Conservation (phyloP, 2,113 vertebrate genomes). For the Hippocampus barbouri region DNA sequence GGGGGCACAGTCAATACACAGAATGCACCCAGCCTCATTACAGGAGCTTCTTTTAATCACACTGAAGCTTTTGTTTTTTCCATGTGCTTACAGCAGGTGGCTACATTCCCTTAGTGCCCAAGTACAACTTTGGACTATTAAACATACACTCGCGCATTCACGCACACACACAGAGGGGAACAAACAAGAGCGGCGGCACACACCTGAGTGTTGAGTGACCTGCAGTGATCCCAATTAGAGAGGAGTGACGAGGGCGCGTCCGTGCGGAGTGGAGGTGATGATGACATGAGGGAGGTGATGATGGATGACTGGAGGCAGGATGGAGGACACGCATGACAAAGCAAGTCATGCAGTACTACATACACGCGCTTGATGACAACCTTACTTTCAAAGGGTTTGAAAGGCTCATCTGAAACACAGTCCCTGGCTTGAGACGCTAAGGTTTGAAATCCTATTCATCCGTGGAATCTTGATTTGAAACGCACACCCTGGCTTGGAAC, state of each 20-base stretch:
- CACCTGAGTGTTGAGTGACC: conserved; percentile 67
- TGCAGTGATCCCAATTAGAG: conserved; percentile 62
- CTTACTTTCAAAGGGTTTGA: neutral
- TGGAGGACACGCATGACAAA: conserved; percentile 45
- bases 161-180: conserved; percentile 4
- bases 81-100: neutral
- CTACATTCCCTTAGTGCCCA: neutral
- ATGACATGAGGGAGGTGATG: conserved; percentile 59
- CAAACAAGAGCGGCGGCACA: conserved; percentile 29
- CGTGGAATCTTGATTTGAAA: neutral
- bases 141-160: neutral
- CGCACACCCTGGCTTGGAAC: neutral
- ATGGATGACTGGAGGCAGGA: conserved; percentile 57
- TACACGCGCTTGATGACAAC: neutral
- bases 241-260: conserved; percentile 49
- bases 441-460: too few relatives aligned
- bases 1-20: conserved; percentile 21
- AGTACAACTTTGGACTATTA: neutral
- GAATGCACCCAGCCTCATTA: conserved; percentile 10
- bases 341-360: conserved; percentile 36
- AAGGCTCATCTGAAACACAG: too few relatives aligned
- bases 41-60: conserved; percentile 5
- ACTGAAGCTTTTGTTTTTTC: neutral
- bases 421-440: too few relatives aligned
- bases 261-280: conserved; percentile 53